Conservation (phyloP, 2,113 vertebrate species). For the Tympanuchus pallidicinctus region DNA sequence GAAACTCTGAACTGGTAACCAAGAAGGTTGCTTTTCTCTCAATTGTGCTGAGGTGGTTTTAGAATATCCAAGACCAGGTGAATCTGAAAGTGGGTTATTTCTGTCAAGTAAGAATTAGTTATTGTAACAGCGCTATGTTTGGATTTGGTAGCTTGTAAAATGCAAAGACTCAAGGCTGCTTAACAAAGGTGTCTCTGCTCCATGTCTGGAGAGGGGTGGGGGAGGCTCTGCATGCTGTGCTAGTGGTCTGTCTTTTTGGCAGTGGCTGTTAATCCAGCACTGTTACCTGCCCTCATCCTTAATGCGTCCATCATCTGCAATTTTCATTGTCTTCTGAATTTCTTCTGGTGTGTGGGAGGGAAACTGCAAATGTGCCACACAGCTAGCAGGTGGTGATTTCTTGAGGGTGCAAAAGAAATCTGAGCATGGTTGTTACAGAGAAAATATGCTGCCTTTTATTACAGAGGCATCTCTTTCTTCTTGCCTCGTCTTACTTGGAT, state of each 20-base stretch:
- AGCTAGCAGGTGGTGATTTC: neutral
- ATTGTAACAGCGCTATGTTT: neutral
- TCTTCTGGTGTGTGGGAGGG: neutral
- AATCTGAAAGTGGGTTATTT: neutral
- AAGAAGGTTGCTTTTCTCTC: neutral
- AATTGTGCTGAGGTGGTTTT: neutral
- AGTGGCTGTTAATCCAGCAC: neutral
- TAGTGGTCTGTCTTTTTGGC: neutral
- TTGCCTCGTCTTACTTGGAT: neutral
- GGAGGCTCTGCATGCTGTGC: neutral
- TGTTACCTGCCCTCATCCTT: neutral
- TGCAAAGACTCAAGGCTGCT: neutral
- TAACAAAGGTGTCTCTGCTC: neutral
- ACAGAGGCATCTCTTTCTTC: neutral
- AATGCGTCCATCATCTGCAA: neutral
- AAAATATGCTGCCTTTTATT: conserved; percentile 17
- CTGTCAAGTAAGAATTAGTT: neutral
- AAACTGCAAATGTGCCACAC: neutral
- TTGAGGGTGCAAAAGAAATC: neutral
- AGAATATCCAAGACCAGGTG: neutral
- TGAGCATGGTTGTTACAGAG: neutral
- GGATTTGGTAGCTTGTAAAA: fast-evolving
- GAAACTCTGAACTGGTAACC: neutral
- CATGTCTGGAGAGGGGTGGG: neutral
- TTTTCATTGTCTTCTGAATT: neutral